Evolutionary conservation across 1,140 invertebrate genomes (phyloP), one percentile per base, ranked within the genome.

Genomic region (Trichonephila clavipes): DNA sequence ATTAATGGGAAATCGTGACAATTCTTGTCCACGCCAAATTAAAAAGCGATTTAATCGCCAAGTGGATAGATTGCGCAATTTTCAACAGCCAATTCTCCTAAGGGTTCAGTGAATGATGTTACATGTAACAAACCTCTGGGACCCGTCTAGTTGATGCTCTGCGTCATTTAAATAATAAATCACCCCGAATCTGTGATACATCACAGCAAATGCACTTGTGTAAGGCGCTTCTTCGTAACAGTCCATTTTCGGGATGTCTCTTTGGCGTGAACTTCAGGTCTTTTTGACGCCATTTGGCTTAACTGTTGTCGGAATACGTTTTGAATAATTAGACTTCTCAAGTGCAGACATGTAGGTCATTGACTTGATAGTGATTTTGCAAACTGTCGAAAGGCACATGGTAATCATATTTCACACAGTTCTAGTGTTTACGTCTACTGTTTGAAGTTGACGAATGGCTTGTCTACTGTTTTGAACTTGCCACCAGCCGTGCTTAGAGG

Each of bases 21-120:
- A 59, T 59, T 85, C 58, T 59, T 59, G 82, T 85, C 82, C 82
- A 58, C 82, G 58, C 82, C 82, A 51, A 85, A 85, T 85, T 85
- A 85, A 85, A 85, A 58, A 85, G 82, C 72, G 72, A 77, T 77
- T 77, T 77, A 77, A 77, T 77, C 72, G 72, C 72, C 72, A 77
- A 77, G 72, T 77, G 72, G 12, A 77, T 77, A 18, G 72, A 40
- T 77, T 77, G 72, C 72, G 72, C 72, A 34, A 77, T 77, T 77
- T 77, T 77, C 72, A 77, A 34, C 72, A 77, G 72, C 28, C 16
- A 77, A 77, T 77, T 77, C 34, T 77, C 72, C 72, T 77, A 77
- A 77, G 28, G 34, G 72, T 77, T 77, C 72, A 77, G 72, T 77
- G 72, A 77, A 28, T 77, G 72, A 77, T 77, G 72, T 77, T 77